phyloP scores from a whole-genome alignment of 2,888 invertebrate genomes.

The Rhagonycha fulva region DNA sequence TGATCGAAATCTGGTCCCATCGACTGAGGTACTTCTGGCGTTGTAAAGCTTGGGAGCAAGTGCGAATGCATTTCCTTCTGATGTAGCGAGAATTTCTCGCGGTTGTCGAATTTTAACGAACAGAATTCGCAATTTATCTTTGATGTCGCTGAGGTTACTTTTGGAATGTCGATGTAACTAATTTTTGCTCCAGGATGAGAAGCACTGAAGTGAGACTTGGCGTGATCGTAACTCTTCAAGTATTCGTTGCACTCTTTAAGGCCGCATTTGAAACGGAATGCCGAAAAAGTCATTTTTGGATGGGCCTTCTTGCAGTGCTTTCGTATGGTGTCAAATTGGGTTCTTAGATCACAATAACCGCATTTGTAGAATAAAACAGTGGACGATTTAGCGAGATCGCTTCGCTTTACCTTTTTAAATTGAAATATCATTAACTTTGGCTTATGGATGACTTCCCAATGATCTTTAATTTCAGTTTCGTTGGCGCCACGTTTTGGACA shows the following conservation, averaged over 20 bases:
- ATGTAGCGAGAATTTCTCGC: slow-evolving; percentile 48
- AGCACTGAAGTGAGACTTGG: slow-evolving; percentile 41
- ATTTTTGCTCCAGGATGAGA: slow-evolving; percentile 42
- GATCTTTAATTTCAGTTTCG: slow-evolving; percentile 30
- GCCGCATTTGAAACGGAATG: slow-evolving; percentile 43
- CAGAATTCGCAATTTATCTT: slow-evolving; percentile 15
- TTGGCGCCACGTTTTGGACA: slow-evolving; percentile 35
- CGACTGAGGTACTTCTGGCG: background rate
- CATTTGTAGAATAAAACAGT: slow-evolving; percentile 36
- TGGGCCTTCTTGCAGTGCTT: slow-evolving; percentile 52
- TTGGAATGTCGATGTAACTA: slow-evolving; percentile 48
- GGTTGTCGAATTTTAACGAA: slow-evolving; percentile 41
- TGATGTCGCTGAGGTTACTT: slow-evolving; percentile 32
- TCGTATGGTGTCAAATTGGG: slow-evolving; percentile 44
- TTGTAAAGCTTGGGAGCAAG: slow-evolving; percentile 35
- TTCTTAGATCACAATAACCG: slow-evolving; percentile 43
- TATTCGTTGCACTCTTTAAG: slow-evolving; percentile 37
- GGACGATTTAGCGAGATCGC: background rate
- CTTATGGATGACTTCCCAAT: slow-evolving; percentile 37
- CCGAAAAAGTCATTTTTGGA: slow-evolving; percentile 32
- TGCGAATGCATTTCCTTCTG: slow-evolving; percentile 52
- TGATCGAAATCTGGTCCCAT: slow-evolving; percentile 31
- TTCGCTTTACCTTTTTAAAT: slow-evolving; percentile 15
- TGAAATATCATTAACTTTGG: slow-evolving; percentile 13
- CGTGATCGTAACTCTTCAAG: slow-evolving; percentile 35